These are phyloP conservation scores for Thymelicus lineola DNA, from an alignment of 2,888 invertebrate genomes.

Conservation along the genomic window DNA sequence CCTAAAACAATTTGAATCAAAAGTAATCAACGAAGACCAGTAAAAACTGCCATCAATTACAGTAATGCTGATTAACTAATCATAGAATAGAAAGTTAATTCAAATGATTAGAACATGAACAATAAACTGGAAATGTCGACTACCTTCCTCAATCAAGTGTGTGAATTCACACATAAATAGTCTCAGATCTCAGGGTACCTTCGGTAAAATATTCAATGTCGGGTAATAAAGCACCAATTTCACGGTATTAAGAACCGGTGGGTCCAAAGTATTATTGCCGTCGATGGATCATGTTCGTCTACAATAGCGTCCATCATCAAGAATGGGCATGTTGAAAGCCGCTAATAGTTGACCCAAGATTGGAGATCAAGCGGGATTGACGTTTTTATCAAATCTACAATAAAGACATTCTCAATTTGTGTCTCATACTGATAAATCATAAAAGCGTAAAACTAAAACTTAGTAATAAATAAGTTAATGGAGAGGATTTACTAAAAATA, in stretches of 20 bases:
- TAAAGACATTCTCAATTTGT: neutral
- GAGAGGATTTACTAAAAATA: too few relatives aligned
- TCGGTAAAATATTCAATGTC: constrained; percentile 33
- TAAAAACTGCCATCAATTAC: neutral
- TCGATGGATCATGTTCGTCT: constrained; percentile 45
- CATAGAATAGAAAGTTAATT: constrained; percentile 1
- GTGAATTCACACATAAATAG: constrained; percentile 34
- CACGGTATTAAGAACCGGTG: constrained; percentile 33
- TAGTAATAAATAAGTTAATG: too few relatives aligned
- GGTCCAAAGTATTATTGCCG: constrained; percentile 34
- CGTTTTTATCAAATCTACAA: constrained; percentile 1
- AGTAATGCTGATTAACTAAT: neutral
- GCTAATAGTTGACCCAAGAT: constrained; percentile 50
- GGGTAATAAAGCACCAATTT: constrained; percentile 37
- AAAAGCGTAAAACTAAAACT: too few relatives aligned
- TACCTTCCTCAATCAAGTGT: constrained; percentile 23
- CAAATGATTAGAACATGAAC: neutral
- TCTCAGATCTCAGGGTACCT: constrained; percentile 12
- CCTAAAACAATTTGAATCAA: too few relatives aligned
- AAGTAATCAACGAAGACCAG: neutral
- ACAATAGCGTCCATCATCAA: constrained; percentile 70
- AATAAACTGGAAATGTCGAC: constrained; percentile 14
- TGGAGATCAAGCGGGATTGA: constrained; percentile 45
- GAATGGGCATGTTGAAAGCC: constrained; percentile 65
- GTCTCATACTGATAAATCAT: too few relatives aligned